phyloP scores from a whole-genome alignment of 2,113 vertebrate genomes.

The Podarcis muralis region DNA sequence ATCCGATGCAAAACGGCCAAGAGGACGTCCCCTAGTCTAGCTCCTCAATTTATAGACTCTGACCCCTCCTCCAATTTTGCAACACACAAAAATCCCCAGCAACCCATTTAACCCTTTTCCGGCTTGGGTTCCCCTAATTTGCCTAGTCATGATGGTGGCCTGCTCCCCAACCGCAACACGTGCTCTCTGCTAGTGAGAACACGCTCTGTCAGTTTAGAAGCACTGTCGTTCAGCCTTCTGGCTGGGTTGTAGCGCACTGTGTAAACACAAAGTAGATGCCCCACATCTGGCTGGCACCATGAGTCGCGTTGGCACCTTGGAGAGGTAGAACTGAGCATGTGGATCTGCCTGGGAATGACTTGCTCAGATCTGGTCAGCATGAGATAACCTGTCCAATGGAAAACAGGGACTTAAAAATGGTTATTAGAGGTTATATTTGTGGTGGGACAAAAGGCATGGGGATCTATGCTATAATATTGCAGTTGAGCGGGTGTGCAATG shows the following conservation, averaged over 20 bases:
- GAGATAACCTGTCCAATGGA: neutral
- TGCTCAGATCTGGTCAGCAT: neutral
- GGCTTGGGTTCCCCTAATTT: too few relatives aligned
- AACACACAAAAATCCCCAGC: too few relatives aligned
- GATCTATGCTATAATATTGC: neutral
- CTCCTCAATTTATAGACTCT: too few relatives aligned
- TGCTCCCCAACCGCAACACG: too few relatives aligned
- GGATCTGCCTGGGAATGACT: neutral
- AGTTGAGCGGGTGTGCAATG: neutral
- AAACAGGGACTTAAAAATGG: neutral
- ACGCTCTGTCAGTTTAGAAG: neutral
- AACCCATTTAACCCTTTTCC: too few relatives aligned
- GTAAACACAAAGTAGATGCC: neutral
- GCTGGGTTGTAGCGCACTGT: neutral
- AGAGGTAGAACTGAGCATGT: too few relatives aligned
- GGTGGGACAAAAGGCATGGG: neutral
- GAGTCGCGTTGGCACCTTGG: neutral
- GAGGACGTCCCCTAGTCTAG: too few relatives aligned
- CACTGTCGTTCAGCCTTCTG: neutral
- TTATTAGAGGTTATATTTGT: neutral
- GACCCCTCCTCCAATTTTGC: too few relatives aligned
- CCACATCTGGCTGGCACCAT: neutral
- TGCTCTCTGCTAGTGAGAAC: too few relatives aligned
- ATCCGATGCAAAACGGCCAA: too few relatives aligned
- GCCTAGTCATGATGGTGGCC: too few relatives aligned